Evolutionary conservation across 2,797 vertebrate genomes (phyloP).

Genomic region (Sebastes elongatus): DNA sequence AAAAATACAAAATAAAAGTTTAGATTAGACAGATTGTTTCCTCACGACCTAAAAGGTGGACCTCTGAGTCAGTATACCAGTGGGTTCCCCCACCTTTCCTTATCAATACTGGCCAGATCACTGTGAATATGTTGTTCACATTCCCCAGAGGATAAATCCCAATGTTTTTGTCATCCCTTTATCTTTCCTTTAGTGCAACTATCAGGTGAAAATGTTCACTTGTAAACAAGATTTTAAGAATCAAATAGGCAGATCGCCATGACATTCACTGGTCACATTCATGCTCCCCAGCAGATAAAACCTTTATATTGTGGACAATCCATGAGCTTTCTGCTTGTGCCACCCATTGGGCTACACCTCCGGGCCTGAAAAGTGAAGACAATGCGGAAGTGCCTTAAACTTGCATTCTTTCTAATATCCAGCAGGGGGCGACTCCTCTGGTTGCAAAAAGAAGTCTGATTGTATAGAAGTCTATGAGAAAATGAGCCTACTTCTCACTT

Average conservation of each 20-base stretch:
- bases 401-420: too few relatives aligned
- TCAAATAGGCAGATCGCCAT: background rate
- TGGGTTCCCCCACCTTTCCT: background rate
- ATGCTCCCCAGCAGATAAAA: constrained; percentile 1
- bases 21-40: too few relatives aligned
- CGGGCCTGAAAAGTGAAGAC: too few relatives aligned
- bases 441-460: too few relatives aligned
- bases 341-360: background rate
- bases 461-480: too few relatives aligned
- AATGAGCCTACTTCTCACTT: too few relatives aligned
- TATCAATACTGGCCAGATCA: background rate
- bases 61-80: background rate
- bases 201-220: background rate
- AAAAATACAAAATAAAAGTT: background rate
- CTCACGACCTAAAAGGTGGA: background rate
- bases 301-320: background rate
- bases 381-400: too few relatives aligned
- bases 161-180: background rate
- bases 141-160: background rate
- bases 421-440: too few relatives aligned
- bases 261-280: background rate
- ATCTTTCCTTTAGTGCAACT: background rate
- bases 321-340: background rate
- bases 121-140: background rate
- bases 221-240: background rate